Evolutionary conservation across 2,888 invertebrate species (phyloP).

Genomic region (Aphidoletes aphidimyza): DNA sequence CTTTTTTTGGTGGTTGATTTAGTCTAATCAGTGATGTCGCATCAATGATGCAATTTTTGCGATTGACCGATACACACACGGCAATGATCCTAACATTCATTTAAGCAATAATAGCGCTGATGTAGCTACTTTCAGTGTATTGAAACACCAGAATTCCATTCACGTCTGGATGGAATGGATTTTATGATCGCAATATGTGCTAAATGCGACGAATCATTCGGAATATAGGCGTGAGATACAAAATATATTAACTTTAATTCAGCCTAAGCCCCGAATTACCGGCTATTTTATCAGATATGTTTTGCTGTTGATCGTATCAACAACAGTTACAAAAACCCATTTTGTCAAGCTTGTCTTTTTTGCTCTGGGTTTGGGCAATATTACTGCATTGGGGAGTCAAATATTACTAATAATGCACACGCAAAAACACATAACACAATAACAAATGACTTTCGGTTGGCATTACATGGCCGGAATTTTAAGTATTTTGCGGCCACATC

Average conservation of each 20-base stretch:
- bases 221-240: not conserved
- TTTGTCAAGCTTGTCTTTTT: not conserved
- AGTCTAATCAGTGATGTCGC: too few species aligned
- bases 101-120: too few species aligned
- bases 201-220: not conserved
- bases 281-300: constrained; percentile 48
- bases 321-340: not conserved
- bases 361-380: not conserved
- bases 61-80: too few species aligned
- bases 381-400: not conserved
- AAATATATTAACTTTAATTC: not conserved
- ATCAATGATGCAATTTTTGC: too few species aligned
- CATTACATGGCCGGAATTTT: constrained; percentile 29
- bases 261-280: constrained; percentile 23
- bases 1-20: too few species aligned
- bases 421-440: constrained; percentile 23
- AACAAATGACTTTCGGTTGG: not conserved
- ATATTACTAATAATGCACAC: not conserved
- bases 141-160: not conserved
- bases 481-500: not conserved
- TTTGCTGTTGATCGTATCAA: not conserved
- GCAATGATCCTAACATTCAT: too few species aligned
- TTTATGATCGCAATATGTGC: not conserved
- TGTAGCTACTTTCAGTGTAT: too few species aligned
- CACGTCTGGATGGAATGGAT: not conserved